phyloP scores from a whole-genome alignment of 1,140 invertebrate species.

The Drosophila auraria region DNA sequence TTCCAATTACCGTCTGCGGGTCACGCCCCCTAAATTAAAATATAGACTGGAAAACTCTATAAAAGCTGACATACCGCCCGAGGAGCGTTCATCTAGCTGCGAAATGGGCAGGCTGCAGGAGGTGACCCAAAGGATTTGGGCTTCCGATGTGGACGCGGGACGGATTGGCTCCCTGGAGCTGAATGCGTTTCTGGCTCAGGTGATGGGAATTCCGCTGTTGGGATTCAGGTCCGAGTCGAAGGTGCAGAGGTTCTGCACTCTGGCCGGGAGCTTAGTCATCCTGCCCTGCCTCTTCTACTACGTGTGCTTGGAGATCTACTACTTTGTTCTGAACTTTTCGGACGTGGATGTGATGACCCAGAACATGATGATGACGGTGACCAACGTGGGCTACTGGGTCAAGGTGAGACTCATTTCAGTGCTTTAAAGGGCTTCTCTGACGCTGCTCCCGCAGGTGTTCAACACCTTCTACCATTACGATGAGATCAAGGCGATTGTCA shows the following conservation, averaged over 20 bases:
- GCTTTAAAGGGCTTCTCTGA: background rate
- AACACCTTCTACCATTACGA: constrained; percentile 56
- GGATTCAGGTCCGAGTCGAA: constrained; percentile 54
- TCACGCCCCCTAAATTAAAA: constrained; percentile 22
- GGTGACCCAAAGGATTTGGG: constrained; percentile 39
- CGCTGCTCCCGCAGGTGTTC: constrained; percentile 21
- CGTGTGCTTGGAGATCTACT: constrained; percentile 57
- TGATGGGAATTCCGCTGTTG: constrained; percentile 60
- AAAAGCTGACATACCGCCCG: constrained; percentile 9
- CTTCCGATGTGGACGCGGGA: constrained; percentile 58
- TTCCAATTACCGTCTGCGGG: background rate
- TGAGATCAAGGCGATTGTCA: constrained; percentile 24
- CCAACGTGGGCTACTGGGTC: constrained; percentile 53
- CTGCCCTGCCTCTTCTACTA: constrained; percentile 41
- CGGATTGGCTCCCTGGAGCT: constrained; percentile 66
- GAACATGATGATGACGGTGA: constrained; percentile 63
- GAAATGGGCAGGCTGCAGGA: constrained; percentile 45
- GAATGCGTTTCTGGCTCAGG: constrained; percentile 63
- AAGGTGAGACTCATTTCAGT: constrained; percentile 40
- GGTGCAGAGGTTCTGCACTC: constrained; percentile 4
- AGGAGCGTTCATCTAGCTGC: background rate
- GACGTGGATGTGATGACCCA: constrained; percentile 66
- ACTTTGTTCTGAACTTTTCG: constrained; percentile 54
- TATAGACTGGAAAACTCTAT: constrained; percentile 18
- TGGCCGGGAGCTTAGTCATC: constrained; percentile 17